Conservation (phyloP, 2,888 invertebrate genomes). For the Coremacera marginata region DNA sequence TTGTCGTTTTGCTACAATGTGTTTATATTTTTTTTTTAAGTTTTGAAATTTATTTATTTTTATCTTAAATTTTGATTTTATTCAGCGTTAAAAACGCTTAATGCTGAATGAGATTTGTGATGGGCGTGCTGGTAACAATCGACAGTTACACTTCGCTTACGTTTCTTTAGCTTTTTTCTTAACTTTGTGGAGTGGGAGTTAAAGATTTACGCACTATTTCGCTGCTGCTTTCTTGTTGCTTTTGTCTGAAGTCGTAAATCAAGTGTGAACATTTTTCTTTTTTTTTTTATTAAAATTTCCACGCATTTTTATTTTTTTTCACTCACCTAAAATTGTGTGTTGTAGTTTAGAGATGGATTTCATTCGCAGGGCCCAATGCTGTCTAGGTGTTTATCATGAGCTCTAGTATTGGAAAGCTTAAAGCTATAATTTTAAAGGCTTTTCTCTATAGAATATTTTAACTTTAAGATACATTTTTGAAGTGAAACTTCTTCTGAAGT, state of each 20-base stretch:
- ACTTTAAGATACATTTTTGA: too few relatives aligned
- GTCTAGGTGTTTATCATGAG: too few relatives aligned
- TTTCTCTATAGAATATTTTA: too few relatives aligned
- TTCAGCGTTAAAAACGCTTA: background rate
- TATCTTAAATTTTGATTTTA: background rate
- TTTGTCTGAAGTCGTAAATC: background rate
- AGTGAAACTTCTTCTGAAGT: too few relatives aligned
- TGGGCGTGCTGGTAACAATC: background rate
- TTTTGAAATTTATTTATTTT: background rate
- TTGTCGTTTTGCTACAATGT: too few relatives aligned
- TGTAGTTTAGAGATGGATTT: too few relatives aligned
- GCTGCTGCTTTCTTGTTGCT: background rate
- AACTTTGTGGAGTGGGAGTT: background rate
- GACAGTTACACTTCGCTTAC: background rate
- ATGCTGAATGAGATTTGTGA: background rate
- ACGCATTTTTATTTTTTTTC: background rate
- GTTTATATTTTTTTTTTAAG: background rate
- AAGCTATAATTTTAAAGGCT: too few relatives aligned
- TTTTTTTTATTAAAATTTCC: background rate
- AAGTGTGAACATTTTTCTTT: too few relatives aligned
- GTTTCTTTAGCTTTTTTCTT: background rate
- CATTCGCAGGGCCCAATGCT: too few relatives aligned
- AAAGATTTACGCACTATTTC: conserved; percentile 22
- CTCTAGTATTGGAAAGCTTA: too few relatives aligned
- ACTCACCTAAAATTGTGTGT: background rate